These are phyloP conservation scores for Alouatta palliata DNA, from an alignment of 2,113 vertebrate species.

Conservation along the genomic window DNA sequence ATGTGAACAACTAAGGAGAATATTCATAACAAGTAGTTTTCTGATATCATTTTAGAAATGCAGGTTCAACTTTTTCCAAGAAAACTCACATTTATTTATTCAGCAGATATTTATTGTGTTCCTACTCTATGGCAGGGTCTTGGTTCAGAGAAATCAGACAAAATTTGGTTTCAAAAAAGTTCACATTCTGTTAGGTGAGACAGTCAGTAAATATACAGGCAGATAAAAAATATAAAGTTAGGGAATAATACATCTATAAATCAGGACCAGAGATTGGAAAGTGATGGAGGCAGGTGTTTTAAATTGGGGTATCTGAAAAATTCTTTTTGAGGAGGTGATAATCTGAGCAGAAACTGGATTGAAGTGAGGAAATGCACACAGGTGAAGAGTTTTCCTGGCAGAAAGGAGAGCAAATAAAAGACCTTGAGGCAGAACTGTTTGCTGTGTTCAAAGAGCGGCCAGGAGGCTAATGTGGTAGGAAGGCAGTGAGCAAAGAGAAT, in stretches of 20 bases:
- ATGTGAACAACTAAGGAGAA: not conserved
- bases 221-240: not conserved
- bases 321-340: not conserved
- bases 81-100: conserved; percentile 15
- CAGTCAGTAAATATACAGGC: not conserved
- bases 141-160: not conserved
- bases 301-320: not conserved
- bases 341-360: not conserved
- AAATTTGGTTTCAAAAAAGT: not conserved
- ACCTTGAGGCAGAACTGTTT: not conserved
- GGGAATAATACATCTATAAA: not conserved
- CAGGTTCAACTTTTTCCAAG: conserved; percentile 4
- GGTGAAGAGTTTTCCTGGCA: not conserved
- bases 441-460: not conserved
- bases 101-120: not conserved
- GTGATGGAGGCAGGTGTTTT: not conserved
- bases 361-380: not conserved
- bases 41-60: not conserved
- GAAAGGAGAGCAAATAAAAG: not conserved
- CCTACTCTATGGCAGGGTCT: not conserved
- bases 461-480: not conserved
- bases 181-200: not conserved
- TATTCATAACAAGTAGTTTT: not conserved
- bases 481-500: not conserved
- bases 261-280: not conserved